phyloP scores from a whole-genome alignment of 2,113 vertebrate species.

The Mixornis gularis region DNA sequence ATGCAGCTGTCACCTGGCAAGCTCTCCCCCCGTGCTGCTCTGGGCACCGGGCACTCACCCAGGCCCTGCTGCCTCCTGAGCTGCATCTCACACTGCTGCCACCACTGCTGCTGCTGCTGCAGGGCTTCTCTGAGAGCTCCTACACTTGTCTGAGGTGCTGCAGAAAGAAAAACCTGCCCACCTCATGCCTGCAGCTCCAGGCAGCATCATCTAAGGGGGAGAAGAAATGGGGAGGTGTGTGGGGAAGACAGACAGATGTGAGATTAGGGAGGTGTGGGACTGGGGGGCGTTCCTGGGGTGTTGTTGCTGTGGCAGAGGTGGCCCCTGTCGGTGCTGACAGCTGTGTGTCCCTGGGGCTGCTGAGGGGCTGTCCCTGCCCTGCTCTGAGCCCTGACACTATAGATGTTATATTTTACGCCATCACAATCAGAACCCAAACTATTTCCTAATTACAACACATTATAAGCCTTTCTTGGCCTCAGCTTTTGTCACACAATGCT shows the following conservation, averaged over 20 bases:
- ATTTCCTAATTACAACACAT: too few species aligned
- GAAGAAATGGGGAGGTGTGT: not conserved
- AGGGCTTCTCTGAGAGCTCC: not conserved
- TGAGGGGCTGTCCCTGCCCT: not conserved
- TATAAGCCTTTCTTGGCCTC: too few species aligned
- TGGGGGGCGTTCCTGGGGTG: rapidly evolving
- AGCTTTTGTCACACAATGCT: too few species aligned
- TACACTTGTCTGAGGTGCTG: not conserved
- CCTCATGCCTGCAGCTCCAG: not conserved
- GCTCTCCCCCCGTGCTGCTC: not conserved
- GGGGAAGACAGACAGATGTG: not conserved
- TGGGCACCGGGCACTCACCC: not conserved
- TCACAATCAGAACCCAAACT: too few species aligned
- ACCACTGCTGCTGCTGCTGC: not conserved
- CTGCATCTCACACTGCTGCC: not conserved
- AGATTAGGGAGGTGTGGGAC: not conserved
- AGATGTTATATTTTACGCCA: too few species aligned
- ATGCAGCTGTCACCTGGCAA: not conserved
- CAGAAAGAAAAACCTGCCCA: not conserved
- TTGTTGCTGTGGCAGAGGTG: not conserved
- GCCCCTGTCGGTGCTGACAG: not conserved
- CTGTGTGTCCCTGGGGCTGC: not conserved
- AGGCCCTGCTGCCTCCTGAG: not conserved
- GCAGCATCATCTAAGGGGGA: not conserved
- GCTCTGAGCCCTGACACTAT: not conserved